Conservation (phyloP, 2,888 invertebrate genomes). For the Cheilosia grossa region DNA sequence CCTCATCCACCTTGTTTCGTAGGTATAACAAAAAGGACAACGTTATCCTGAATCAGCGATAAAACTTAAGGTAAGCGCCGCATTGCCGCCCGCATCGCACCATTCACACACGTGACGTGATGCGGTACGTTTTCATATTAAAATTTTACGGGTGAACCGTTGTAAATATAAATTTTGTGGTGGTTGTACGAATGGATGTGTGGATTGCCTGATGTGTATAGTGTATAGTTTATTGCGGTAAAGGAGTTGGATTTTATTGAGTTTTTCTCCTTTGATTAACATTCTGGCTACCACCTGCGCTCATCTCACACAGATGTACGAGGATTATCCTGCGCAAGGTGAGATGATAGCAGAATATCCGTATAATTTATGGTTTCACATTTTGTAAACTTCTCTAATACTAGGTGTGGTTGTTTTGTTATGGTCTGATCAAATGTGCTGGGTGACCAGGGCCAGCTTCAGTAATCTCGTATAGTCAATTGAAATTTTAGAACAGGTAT, state of each 20-base stretch:
- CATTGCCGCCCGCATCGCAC: slow-evolving; percentile 2
- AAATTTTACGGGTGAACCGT: slow-evolving; percentile 65
- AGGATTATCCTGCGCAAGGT: slow-evolving; percentile 7
- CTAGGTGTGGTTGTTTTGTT: background rate
- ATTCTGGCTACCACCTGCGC: slow-evolving; percentile 52
- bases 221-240: slow-evolving; percentile 57
- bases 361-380: slow-evolving; percentile 48
- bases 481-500: slow-evolving; percentile 29
- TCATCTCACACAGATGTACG: background rate
- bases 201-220: slow-evolving; percentile 2
- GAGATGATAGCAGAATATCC: slow-evolving; percentile 28
- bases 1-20: background rate
- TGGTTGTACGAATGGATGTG: slow-evolving; percentile 30
- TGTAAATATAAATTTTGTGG: slow-evolving; percentile 63
- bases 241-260: slow-evolving; percentile 30
- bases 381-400: slow-evolving; percentile 8
- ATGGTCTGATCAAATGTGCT: slow-evolving; percentile 7
- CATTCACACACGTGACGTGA: slow-evolving; percentile 16
- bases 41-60: slow-evolving; percentile 66
- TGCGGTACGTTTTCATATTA: slow-evolving; percentile 63
- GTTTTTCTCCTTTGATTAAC: slow-evolving; percentile 65
- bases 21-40: slow-evolving; percentile 40
- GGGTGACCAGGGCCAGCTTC: background rate
- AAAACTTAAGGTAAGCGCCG: slow-evolving; percentile 66
- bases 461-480: slow-evolving; percentile 49